Conservation (phyloP, 1,140 invertebrate species). For the Macrotrachela quadricornifera region DNA sequence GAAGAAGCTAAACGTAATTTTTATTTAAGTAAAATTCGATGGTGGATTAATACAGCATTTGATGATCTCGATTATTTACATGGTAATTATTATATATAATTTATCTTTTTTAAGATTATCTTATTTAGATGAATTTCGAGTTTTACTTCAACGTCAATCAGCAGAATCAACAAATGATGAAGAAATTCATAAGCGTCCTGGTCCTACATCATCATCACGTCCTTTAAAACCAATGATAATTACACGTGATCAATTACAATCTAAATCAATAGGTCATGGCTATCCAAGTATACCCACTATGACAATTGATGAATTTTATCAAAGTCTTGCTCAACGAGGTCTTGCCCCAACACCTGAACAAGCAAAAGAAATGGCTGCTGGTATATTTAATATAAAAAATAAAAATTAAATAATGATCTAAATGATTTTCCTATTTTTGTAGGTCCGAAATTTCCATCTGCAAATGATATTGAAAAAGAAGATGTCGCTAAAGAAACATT, state of each 20-base stretch:
- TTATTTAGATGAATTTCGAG: too few relatives aligned
- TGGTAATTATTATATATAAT: too few relatives aligned
- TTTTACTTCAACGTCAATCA: too few relatives aligned
- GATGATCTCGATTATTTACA: too few relatives aligned
- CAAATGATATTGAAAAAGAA: constrained; percentile 15
- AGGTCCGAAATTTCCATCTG: background rate
- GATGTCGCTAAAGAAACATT: constrained; percentile 18
- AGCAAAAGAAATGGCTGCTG: background rate
- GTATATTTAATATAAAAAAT: background rate
- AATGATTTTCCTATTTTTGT: background rate
- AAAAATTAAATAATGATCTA: background rate
- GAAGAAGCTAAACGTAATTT: too few relatives aligned
- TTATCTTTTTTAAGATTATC: too few relatives aligned
- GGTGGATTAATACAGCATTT: too few relatives aligned
- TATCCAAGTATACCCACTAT: constrained; percentile 76
- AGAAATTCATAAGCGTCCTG: too few relatives aligned
- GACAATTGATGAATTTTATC: constrained; percentile 84
- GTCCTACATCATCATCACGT: too few relatives aligned
- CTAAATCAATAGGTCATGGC: constrained; percentile 72
- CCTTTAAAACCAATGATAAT: constrained; percentile 54
- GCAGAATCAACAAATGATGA: too few relatives aligned
- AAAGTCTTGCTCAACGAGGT: constrained; percentile 57
- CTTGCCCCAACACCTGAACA: constrained; percentile 29
- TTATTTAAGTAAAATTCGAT: too few relatives aligned
- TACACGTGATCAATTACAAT: constrained; percentile 64